Evolutionary conservation across 2,113 vertebrate genomes (phyloP).

Genomic region (Gallinago media): DNA sequence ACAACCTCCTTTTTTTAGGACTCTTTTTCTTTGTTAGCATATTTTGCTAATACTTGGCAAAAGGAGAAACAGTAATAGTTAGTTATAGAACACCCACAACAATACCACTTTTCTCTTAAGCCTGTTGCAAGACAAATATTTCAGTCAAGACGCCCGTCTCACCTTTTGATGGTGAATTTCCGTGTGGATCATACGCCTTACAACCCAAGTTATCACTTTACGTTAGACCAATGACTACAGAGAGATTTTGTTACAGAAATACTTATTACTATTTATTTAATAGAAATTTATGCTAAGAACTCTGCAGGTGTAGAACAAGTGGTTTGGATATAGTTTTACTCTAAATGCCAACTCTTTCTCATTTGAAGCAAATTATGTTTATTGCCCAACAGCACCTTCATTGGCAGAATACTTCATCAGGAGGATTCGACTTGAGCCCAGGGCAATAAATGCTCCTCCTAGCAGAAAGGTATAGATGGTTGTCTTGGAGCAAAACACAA

Average conservation of each 20-base stretch:
- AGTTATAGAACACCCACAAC: not conserved
- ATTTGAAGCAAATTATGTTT: not conserved
- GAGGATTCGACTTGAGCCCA: slow-evolving; percentile 93
- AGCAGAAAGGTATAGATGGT: slow-evolving; percentile 84
- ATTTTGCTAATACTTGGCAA: not conserved
- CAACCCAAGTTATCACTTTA: not conserved
- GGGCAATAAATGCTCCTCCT: slow-evolving; percentile 81
- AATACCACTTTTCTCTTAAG: not conserved
- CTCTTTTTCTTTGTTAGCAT: not conserved
- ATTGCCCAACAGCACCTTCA: slow-evolving; percentile 77
- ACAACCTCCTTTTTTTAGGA: not conserved
- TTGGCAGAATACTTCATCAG: slow-evolving; percentile 94
- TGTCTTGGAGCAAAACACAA: slow-evolving; percentile 78
- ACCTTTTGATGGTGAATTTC: not conserved
- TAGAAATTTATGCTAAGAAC: not conserved
- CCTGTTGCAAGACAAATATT: not conserved
- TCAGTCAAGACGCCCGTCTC: not conserved
- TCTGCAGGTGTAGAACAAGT: not conserved
- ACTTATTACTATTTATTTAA: not conserved
- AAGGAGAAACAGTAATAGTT: not conserved
- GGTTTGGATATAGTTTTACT: not conserved
- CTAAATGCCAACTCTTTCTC: not conserved
- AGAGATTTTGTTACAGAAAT: not conserved
- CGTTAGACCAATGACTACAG: not conserved
- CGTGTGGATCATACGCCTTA: not conserved